Evolutionary conservation across 2,797 vertebrate genomes (phyloP).

Genomic region (Acanthurus leucopareius): DNA sequence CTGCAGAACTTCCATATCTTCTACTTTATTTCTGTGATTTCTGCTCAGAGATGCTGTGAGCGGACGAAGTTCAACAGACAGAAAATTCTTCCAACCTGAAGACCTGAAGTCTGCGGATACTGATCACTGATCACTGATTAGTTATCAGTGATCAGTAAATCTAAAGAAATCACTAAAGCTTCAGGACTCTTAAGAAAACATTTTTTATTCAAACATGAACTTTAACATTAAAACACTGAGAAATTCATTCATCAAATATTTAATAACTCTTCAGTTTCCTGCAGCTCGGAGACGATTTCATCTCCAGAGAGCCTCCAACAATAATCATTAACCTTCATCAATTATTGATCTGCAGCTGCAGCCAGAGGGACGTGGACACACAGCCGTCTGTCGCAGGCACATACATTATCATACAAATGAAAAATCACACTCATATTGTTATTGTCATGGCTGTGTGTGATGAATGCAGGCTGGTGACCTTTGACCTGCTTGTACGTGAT

Average conservation of each 20-base stretch:
- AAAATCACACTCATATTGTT: background rate
- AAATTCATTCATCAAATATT: background rate
- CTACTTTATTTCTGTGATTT: no score
- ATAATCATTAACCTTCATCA: slow-evolving; percentile 31
- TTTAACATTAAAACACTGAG: background rate
- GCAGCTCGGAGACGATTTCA: slow-evolving; percentile 6
- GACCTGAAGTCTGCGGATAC: no score
- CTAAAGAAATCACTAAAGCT: background rate
- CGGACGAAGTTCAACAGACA: no score
- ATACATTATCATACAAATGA: slow-evolving; percentile 8
- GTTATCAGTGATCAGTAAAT: background rate
- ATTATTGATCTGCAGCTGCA: slow-evolving; percentile 32
- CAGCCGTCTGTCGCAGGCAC: no score
- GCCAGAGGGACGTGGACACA: background rate
- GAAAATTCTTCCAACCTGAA: no score
- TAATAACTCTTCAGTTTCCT: background rate
- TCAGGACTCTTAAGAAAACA: no score
- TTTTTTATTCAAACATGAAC: background rate
- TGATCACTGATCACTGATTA: background rate
- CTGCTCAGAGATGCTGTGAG: no score
- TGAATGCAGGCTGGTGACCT: background rate
- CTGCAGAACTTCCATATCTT: no score
- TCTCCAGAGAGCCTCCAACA: background rate
- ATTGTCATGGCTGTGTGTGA: background rate
- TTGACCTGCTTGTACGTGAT: background rate